These are phyloP conservation scores for Lathamus discolor DNA, from an alignment of 2,113 vertebrate genomes.

Conservation along the genomic window DNA sequence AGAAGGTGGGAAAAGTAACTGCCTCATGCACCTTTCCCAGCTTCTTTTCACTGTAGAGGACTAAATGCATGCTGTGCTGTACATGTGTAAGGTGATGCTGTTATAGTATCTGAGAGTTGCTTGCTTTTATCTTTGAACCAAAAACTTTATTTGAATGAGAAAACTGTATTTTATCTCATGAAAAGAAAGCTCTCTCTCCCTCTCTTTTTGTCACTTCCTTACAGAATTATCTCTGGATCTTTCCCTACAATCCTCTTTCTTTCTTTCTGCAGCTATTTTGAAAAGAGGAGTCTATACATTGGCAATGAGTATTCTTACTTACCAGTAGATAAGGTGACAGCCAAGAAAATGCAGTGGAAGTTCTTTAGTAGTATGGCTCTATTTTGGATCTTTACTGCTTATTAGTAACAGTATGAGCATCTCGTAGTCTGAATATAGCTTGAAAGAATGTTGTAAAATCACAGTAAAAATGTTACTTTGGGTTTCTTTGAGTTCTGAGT, in stretches of 20 bases:
- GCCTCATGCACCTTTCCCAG: slow-evolving; percentile 27
- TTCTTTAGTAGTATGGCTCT: not conserved
- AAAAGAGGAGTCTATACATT: not conserved
- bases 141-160: slow-evolving; percentile 34
- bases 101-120: not conserved
- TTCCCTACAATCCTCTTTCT: not conserved
- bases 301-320: not conserved
- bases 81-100: not conserved
- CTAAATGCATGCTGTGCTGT: not conserved
- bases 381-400: not conserved
- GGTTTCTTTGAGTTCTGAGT: not conserved
- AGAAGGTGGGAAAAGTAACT: slow-evolving; percentile 21
- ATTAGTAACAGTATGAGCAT: not conserved
- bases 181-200: not conserved
- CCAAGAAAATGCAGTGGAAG: not conserved
- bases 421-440: not conserved
- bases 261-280: not conserved
- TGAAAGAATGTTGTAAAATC: not conserved
- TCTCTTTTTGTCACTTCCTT: not conserved
- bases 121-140: slow-evolving; percentile 19
- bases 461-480: not conserved
- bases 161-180: not conserved
- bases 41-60: not conserved
- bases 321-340: not conserved
- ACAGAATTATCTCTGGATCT: not conserved